Base-by-base conservation (phyloP, 2,797 vertebrate species). In the Psittacula echo region DNA sequence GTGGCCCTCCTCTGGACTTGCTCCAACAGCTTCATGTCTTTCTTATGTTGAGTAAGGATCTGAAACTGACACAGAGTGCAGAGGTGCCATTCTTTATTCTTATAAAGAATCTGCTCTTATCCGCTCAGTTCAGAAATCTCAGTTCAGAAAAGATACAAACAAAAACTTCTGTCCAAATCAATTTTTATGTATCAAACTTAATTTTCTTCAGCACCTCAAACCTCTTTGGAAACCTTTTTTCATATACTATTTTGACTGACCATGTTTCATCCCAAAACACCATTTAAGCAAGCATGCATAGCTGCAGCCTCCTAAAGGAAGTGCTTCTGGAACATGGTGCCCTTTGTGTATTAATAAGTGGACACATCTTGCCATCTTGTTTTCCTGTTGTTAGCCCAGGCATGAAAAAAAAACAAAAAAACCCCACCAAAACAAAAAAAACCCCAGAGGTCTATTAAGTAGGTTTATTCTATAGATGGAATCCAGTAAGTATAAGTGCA, bases 81-180 rank as follows among this genome's bases (percentile, higher is more conserved):
- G 17, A 50, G 1, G 1, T 44, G 3, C 3, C 60, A 34, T 53
- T 75, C 9, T 48, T 82, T 37, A 11, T 62, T 58, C 45, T 34
- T 30, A 11, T 21, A 2, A 42, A 65, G 5, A 37, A 10, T n/a
- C 13, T 4, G 39, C 8, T 2, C 1, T n/a, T 54, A 41, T 9
- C 5, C 37, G 3, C 10, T 66, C 6, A 39, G 10, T 37, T 65
- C 13, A 84, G 44, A 32, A 47, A 47, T 24, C 30, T 50, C 27
- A 26, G 29, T 47, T 48, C 9, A 51, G 26, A 51, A 29, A 51
- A 51, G 26, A 51, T 27, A 51, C 26, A 61, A 41, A 5, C 37
- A 48, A 39, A 13, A 17, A 0, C 0, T 2, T 27, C 2, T 51
- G 9, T 5, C 2, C 14, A 48, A 41, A 48, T 9, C 10, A 48